Percentiles rank a stretch among this genome's conserved stretches.
phyloP scores from a whole-genome alignment of 2,797 vertebrate genomes.

The Tauraco hartlaubi region DNA sequence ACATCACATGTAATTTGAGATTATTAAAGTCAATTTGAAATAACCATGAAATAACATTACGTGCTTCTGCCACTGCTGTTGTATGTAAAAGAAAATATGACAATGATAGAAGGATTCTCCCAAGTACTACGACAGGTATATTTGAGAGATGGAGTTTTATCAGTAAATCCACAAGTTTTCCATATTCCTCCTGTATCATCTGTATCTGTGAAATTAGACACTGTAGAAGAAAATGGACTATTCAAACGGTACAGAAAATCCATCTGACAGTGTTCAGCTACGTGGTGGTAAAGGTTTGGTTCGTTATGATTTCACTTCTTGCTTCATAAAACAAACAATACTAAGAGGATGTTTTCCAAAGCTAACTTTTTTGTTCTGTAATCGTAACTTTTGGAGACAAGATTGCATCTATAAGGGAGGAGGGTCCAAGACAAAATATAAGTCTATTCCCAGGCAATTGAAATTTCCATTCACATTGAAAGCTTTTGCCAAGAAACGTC shows the following conservation, averaged over 20 bases:
- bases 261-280: not conserved
- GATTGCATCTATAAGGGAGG: not conserved
- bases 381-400: not conserved
- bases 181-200: not conserved
- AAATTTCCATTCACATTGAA: not conserved
- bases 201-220: not conserved
- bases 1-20: fast-evolving
- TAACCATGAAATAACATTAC: not conserved
- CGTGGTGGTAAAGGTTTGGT: not conserved
- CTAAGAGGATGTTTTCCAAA: not conserved
- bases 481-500: not conserved
- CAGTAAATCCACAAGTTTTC: not conserved
- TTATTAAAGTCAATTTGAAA: not conserved
- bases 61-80: not conserved
- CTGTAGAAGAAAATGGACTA: not conserved
- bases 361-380: not conserved
- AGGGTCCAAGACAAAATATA: not conserved
- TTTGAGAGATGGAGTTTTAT: not conserved
- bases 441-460: not conserved
- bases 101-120: not conserved
- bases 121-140: not conserved
- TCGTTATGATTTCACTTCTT: not conserved
- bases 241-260: not conserved
- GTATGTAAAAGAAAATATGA: not conserved
- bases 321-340: not conserved